A percentile compares a stretch with the other conserved stretches of the same genome.
These are phyloP conservation scores for Euspilapteryx auroguttella DNA, from an alignment of 2,888 invertebrate genomes.

Conservation along the genomic window DNA sequence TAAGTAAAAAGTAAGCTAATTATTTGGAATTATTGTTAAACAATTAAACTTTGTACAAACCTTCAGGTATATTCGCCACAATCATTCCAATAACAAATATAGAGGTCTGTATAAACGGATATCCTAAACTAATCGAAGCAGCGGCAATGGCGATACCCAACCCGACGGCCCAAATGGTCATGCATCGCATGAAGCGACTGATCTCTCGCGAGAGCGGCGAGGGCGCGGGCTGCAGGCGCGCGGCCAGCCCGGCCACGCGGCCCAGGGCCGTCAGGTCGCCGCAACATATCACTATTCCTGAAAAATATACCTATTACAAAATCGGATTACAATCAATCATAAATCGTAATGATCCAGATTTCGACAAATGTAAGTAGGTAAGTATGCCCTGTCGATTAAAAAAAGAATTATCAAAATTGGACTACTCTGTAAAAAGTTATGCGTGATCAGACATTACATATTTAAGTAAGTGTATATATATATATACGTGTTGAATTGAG, in stretches of 20 bases:
- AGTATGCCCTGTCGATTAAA: no score
- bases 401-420: no score
- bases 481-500: no score
- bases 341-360: no score
- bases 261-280: constrained; percentile 85
- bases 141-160: constrained; percentile 92
- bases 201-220: constrained; percentile 97
- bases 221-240: constrained; percentile 88
- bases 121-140: constrained; percentile 91
- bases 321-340: no score
- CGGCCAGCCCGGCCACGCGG: constrained; percentile 89
- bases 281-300: constrained; percentile 79
- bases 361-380: no score
- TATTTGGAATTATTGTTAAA: no score
- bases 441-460: no score
- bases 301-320: neutral
- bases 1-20: no score
- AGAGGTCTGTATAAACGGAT: constrained; percentile 97
- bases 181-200: constrained; percentile 93
- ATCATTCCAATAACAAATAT: constrained; percentile 97
- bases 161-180: constrained; percentile 89
- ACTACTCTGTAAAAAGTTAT: no score
- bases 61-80: constrained; percentile 99
- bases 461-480: no score
- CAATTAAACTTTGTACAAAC: no score